Evolutionary conservation across 1,140 invertebrate genomes (phyloP), one percentile per base, ranked within the genome.

Genomic region (Papilio machaon): DNA sequence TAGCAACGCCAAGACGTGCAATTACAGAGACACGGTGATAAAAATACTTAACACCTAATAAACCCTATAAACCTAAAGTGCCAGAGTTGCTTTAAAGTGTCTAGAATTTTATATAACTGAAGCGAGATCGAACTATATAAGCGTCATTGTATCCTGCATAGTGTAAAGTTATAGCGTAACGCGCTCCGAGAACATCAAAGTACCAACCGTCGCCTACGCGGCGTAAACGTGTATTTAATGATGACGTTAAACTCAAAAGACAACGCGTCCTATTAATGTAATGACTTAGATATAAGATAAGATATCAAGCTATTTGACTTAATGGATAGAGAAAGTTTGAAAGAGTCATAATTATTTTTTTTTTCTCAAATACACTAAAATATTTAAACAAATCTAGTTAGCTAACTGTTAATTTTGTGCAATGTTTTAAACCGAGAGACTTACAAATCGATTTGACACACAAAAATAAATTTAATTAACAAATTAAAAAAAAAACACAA

Each of bases 251-350:
- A 9, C 43, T 52, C 77, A 74, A 80, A 80, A 83, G 86, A 85
- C 38, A 82, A 49, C 82, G 85, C 76, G 83, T 85, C 83, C 82
- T 86, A 86, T 85, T 87, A 90, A 89, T 85, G 79, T 85, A 92
- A 92, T 92, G 90, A 93, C 91, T 92, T 91, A 93, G 88, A 87
- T 91, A 90, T 88, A 85, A 89, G 90, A 85, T 92, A 91, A 93
- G 88, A 87, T 91, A 91, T 88, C 86, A 89, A 90, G 85, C 88
- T 85, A 87, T 82, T 84, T 87, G 87, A 89, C 91, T 91, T 90
- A 90, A 73, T 89, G 84, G 83, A 84, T 87, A 89, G 88, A 86
- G 86, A 83, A 88, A 85, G 91, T 87, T 84, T 89, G 89, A 90
- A 88, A 67, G 30, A 64, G 58, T 64, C 58, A 64, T 67, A 67